Conservation (phyloP, 2,797 vertebrate species). For the Syndactyla subalaris region DNA sequence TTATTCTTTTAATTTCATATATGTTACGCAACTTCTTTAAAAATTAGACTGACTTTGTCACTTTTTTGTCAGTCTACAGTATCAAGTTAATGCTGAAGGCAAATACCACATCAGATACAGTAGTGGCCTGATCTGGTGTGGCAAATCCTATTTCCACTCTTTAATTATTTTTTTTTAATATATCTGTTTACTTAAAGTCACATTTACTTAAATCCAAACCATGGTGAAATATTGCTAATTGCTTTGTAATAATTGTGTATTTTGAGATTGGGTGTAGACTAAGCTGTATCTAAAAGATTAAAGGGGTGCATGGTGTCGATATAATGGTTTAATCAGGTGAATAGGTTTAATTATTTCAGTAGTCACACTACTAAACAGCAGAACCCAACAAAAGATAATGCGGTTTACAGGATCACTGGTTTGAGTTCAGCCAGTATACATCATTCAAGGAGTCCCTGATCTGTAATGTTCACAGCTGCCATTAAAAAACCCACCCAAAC, state of each 20-base stretch:
- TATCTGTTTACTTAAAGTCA: not conserved
- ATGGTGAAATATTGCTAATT: not conserved
- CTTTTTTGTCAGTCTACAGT: not conserved
- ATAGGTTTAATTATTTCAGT: not conserved
- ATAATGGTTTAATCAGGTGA: conserved; percentile 6
- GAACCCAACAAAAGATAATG: not conserved
- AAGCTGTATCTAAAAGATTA: not conserved
- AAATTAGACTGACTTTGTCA: not conserved
- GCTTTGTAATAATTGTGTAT: not conserved
- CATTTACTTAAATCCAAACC: not conserved
- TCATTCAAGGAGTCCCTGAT: not conserved
- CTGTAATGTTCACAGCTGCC: not conserved
- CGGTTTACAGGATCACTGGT: not conserved
- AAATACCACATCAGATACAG: not conserved
- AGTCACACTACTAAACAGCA: not conserved
- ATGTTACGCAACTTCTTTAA: not conserved
- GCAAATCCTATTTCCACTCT: not conserved
- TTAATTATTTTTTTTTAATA: not conserved
- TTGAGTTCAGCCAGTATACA: not conserved
- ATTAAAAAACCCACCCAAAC: not conserved
- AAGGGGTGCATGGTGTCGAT: not conserved
- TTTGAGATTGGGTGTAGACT: not conserved
- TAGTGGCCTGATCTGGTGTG: not conserved
- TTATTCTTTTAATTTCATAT: not conserved
- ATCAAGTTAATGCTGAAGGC: not conserved